phyloP scores from a whole-genome alignment of 2,888 invertebrate genomes.

The Amphipyra tragopoginis region DNA sequence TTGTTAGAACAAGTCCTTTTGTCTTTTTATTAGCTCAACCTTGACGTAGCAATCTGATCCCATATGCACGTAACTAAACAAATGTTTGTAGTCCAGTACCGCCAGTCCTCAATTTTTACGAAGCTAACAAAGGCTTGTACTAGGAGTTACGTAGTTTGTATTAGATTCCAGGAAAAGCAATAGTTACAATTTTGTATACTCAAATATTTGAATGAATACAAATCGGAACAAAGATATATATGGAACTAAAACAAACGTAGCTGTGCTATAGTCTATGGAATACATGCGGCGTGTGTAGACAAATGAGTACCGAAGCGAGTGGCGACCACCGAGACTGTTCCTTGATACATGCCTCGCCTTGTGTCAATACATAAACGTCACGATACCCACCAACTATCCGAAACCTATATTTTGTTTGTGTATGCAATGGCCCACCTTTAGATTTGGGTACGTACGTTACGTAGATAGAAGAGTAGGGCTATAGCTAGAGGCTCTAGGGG shows the following conservation, averaged over 20 bases:
- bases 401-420: conserved; percentile 24
- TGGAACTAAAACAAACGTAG: neutral
- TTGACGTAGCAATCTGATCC: conserved; percentile 29
- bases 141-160: conserved; percentile 8
- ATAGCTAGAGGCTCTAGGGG: no score
- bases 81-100: conserved; percentile 17
- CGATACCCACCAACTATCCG: conserved; percentile 14
- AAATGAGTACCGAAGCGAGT: conserved; percentile 52
- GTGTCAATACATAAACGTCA: conserved; percentile 54
- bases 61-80: conserved; percentile 25
- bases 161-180: conserved; percentile 16
- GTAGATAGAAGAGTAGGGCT: neutral
- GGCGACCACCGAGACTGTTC: conserved; percentile 43
- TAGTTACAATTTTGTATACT: conserved; percentile 5
- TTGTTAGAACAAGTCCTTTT: conserved; percentile 29
- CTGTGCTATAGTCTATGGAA: conserved; percentile 11
- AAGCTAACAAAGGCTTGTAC: conserved; percentile 18
- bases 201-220: conserved; percentile 15
- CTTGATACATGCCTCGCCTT: conserved; percentile 42
- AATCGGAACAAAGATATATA: conserved; percentile 5
- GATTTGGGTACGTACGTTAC: neutral
- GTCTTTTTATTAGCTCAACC: conserved; percentile 26
- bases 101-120: conserved; percentile 19
- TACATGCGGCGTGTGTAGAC: conserved; percentile 46
- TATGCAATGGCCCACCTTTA: neutral